Conservation (phyloP, 2,797 vertebrate species). For the Sparidentex hasta region DNA sequence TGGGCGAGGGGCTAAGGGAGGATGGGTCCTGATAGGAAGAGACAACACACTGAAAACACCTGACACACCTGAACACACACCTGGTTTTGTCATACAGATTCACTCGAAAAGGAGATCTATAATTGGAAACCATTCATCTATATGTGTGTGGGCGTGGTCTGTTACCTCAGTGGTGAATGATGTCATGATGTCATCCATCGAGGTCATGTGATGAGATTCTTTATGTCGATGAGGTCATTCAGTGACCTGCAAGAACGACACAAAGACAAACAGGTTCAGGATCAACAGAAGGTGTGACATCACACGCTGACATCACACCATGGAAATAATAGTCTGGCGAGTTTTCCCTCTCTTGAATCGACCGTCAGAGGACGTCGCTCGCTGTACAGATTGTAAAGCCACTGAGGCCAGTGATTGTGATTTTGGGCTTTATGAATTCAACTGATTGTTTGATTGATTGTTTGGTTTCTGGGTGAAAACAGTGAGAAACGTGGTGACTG, state of each 20-base stretch:
- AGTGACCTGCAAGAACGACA: conserved; percentile 11
- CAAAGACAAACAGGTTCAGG: not conserved
- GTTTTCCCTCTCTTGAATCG: too few relatives aligned
- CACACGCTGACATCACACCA: too few relatives aligned
- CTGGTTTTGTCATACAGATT: not conserved
- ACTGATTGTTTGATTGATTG: too few relatives aligned
- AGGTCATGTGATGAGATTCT: conserved; percentile 23
- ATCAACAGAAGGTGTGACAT: not conserved
- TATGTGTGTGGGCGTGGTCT: not conserved
- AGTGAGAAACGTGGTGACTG: too few relatives aligned
- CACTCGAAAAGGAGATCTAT: not conserved
- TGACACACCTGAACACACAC: not conserved
- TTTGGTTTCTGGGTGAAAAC: too few relatives aligned
- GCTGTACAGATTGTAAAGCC: too few relatives aligned
- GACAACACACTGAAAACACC: not conserved
- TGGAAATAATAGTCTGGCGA: too few relatives aligned
- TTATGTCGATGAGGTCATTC: conserved; percentile 4
- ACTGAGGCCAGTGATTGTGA: too few relatives aligned
- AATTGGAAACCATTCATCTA: not conserved
- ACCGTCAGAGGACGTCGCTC: too few relatives aligned
- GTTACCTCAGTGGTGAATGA: conserved; percentile 47
- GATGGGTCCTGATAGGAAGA: conserved; percentile 11
- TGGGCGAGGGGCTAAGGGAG: not conserved
- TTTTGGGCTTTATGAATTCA: too few relatives aligned
- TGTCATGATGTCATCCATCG: conserved; percentile 51